Percentiles rank a stretch among this genome's conserved stretches.
These are phyloP conservation scores for Anastrepha ludens DNA, from an alignment of 1,140 invertebrate species.

Conservation along the genomic window DNA sequence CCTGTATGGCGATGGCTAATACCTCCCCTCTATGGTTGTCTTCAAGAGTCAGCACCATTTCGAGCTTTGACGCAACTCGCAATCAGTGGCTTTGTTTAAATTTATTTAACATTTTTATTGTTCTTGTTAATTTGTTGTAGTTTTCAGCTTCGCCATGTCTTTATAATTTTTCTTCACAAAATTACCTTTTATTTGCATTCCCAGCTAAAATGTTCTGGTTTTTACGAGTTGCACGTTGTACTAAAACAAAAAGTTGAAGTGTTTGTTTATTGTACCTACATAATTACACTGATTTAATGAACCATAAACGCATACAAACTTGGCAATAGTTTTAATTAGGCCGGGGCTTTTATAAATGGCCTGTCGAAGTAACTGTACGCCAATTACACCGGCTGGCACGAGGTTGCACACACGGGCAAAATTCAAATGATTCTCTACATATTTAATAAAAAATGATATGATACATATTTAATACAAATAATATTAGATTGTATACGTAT, in stretches of 20 bases:
- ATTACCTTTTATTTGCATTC: not conserved
- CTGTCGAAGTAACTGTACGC: not conserved
- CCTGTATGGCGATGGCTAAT: constrained; percentile 24
- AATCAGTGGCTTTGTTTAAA: not conserved
- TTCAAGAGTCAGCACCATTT: not conserved
- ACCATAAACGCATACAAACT: constrained; percentile 32
- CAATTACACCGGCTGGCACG: not conserved
- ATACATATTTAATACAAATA: no score
- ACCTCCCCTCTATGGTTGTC: not conserved
- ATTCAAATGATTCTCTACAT: no score
- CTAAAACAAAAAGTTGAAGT: not conserved
- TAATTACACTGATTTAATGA: not conserved
- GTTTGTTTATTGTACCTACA: constrained; percentile 16
- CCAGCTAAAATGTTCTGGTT: not conserved
- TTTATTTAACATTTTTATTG: not conserved
- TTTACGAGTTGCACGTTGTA: not conserved
- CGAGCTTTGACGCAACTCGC: constrained; percentile 29
- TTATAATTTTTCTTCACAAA: not conserved
- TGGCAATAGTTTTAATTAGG: constrained; percentile 47
- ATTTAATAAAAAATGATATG: no score
- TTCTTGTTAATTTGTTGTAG: not conserved
- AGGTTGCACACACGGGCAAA: not conserved
- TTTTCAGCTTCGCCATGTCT: not conserved
- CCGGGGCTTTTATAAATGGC: not conserved
- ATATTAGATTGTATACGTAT: no score